Evolutionary conservation across 2,888 invertebrate species (phyloP).

Genomic region (Camptogramma bilineatum): DNA sequence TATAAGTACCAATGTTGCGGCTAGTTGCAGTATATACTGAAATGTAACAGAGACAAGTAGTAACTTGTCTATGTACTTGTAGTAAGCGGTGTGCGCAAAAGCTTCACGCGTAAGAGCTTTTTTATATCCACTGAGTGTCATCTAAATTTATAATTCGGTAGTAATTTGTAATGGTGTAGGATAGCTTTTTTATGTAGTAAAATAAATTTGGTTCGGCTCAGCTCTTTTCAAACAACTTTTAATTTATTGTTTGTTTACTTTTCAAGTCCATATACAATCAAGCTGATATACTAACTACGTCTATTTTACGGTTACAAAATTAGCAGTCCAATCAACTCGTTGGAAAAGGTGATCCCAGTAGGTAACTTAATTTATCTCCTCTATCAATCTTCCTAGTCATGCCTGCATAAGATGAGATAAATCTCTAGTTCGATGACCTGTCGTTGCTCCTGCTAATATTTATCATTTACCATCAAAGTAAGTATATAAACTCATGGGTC

Average conservation of each 20-base stretch:
- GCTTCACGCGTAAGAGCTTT: too few species aligned
- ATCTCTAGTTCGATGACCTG: conserved; percentile 39
- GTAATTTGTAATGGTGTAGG: neutral
- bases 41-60: too few species aligned
- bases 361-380: conserved; percentile 27
- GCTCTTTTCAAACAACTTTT: neutral
- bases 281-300: too few species aligned
- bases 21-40: too few species aligned
- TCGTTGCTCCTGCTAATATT: conserved; percentile 37
- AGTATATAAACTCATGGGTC: conserved; percentile 45
- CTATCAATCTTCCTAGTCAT: conserved; percentile 39
- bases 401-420: conserved; percentile 39
- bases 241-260: neutral
- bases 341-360: neutral
- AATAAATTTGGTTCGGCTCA: too few species aligned
- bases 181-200: neutral
- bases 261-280: neutral
- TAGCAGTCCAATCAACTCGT: neutral
- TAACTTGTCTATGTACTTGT: too few species aligned
- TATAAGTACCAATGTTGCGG: too few species aligned
- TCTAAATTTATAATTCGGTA: too few species aligned
- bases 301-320: neutral
- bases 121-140: too few species aligned
- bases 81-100: too few species aligned
- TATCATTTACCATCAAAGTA: conserved; percentile 31